Evolutionary conservation across 2,113 vertebrate species (phyloP).

Genomic region (Calidris pygmaea): DNA sequence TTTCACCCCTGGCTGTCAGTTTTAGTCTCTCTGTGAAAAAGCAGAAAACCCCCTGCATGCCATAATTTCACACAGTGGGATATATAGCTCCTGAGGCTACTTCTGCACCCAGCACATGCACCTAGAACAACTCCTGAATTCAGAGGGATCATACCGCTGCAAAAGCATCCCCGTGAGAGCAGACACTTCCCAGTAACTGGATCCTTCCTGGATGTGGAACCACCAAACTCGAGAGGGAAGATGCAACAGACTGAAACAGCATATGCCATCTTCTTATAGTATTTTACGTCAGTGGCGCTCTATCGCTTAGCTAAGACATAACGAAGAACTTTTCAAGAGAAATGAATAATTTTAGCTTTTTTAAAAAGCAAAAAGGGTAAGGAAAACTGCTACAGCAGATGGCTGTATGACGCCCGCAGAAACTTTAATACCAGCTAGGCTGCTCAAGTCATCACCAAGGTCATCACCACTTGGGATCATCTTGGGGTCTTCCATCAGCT

Average conservation of each 20-base stretch:
- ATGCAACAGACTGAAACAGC: conserved; percentile 20
- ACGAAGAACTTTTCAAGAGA: background rate
- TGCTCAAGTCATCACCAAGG: background rate
- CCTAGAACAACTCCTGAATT: background rate
- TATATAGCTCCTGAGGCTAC: background rate
- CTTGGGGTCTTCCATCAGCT: background rate
- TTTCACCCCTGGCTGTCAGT: background rate
- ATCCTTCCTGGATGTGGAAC: background rate
- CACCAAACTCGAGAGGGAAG: background rate
- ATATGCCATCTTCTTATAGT: conserved; percentile 10
- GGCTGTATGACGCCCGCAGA: background rate
- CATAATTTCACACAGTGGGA: background rate
- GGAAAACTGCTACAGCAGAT: background rate
- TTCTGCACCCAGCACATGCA: background rate
- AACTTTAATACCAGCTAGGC: background rate
- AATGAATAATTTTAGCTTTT: conserved; percentile 19
- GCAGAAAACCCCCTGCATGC: background rate
- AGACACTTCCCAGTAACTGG: background rate
- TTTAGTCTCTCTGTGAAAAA: background rate
- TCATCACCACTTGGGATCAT: background rate
- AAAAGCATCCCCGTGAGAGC: background rate
- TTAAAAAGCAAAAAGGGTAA: background rate
- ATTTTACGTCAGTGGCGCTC: background rate
- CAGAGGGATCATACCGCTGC: background rate
- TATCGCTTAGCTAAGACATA: background rate